Evolutionary conservation across 1,140 invertebrate species (phyloP).

Genomic region (Thaumetopoea pityocampa): DNA sequence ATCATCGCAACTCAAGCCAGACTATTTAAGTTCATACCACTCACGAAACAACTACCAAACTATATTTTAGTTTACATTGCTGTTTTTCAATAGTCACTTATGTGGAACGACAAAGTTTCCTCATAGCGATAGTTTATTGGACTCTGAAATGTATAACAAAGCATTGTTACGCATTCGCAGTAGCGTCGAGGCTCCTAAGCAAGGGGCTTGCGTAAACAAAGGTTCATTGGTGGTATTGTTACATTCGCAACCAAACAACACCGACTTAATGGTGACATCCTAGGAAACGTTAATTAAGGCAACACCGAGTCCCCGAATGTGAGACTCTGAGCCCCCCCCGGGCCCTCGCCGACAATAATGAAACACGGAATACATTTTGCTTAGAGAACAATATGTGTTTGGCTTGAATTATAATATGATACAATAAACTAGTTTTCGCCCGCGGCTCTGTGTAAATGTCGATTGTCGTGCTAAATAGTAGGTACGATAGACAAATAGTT

Average conservation of each 20-base stretch:
- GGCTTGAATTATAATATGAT: not conserved
- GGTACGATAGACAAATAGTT: too few species aligned
- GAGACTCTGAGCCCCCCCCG: constrained; percentile 41
- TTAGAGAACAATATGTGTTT: not conserved
- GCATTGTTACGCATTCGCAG: constrained; percentile 11
- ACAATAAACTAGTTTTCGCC: constrained; percentile 4
- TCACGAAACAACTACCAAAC: too few species aligned
- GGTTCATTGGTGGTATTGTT: constrained; percentile 50
- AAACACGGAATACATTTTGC: not conserved
- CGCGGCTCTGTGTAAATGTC: too few species aligned
- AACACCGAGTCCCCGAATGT: constrained; percentile 42
- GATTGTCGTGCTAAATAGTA: too few species aligned
- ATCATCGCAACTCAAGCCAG: too few species aligned
- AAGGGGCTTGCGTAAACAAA: constrained; percentile 53
- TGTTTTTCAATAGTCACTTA: too few species aligned
- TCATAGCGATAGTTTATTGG: constrained; percentile 1
- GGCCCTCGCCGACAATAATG: constrained; percentile 18
- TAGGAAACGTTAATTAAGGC: constrained; percentile 66
- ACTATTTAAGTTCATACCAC: too few species aligned
- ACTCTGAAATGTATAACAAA: constrained; percentile 3
- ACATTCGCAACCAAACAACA: constrained; percentile 34
- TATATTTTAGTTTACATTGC: too few species aligned
- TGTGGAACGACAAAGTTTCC: too few species aligned
- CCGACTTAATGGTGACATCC: constrained; percentile 61
- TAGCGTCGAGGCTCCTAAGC: constrained; percentile 30